Evolutionary conservation across 2,888 invertebrate species (phyloP).

Genomic region (Pasiphila rectangulata): DNA sequence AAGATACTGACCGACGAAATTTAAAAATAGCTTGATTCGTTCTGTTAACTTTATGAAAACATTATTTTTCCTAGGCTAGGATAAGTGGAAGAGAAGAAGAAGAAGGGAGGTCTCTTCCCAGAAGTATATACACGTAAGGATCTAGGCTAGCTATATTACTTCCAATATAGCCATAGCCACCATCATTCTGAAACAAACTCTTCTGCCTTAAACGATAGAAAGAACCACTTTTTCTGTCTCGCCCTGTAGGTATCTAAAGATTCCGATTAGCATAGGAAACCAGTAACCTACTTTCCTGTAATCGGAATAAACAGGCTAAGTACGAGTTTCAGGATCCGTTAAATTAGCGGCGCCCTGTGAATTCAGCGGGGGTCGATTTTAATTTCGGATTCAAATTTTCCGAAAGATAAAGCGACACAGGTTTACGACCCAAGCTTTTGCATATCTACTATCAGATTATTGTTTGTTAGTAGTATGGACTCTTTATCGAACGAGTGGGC

Average conservation of each 20-base stretch:
- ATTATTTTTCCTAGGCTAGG: too few relatives aligned
- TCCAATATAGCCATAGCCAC: too few relatives aligned
- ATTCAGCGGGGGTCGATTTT: constrained; percentile 44
- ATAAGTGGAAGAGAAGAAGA: too few relatives aligned
- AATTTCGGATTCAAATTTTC: constrained; percentile 59
- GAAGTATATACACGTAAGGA: too few relatives aligned
- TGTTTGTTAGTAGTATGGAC: too few relatives aligned
- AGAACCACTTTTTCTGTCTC: neutral
- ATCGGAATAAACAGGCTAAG: constrained; percentile 30
- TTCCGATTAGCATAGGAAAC: constrained; percentile 21
- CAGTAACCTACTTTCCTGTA: constrained; percentile 30
- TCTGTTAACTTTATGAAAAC: too few relatives aligned
- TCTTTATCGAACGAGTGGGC: too few relatives aligned
- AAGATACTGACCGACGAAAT: too few relatives aligned
- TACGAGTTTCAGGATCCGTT: constrained; percentile 41
- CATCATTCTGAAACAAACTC: constrained; percentile 1
- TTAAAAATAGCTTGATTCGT: too few relatives aligned
- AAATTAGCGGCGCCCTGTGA: constrained; percentile 49
- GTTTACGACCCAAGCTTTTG: constrained; percentile 55
- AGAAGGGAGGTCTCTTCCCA: too few relatives aligned
- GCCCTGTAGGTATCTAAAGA: constrained; percentile 29
- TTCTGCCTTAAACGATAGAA: neutral
- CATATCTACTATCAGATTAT: constrained; percentile 30
- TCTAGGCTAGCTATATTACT: too few relatives aligned
- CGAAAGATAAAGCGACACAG: constrained; percentile 57